These are phyloP conservation scores for Cassiopea xamachana DNA, from an alignment of 30 jellyfish, hydroid and myxozoan species.

Conservation along the genomic window DNA sequence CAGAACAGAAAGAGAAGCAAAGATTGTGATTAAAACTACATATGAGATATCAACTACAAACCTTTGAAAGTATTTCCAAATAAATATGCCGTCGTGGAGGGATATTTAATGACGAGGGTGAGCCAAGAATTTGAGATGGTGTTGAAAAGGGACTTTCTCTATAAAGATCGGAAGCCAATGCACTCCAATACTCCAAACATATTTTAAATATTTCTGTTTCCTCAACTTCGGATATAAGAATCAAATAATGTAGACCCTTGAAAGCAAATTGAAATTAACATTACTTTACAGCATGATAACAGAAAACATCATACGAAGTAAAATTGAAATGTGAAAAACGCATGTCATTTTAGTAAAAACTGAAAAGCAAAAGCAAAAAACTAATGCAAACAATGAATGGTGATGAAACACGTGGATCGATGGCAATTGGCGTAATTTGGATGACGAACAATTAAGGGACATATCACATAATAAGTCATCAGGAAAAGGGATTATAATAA, in stretches of 20 bases:
- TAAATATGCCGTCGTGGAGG: conserved; percentile 95
- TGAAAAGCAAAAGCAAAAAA: not conserved
- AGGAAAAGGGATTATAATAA: too few relatives aligned
- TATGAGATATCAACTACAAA: not conserved
- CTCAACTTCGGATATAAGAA: conserved; percentile 93
- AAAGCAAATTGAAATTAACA: not conserved
- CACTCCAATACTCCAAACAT: conserved; percentile 98
- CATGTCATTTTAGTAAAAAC: too few relatives aligned
- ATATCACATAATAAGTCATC: too few relatives aligned
- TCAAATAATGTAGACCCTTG: conserved; percentile 93
- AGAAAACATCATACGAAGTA: too few relatives aligned
- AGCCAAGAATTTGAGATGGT: conserved; percentile 92
- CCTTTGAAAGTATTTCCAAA: conserved; percentile 94
- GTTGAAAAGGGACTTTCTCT: conserved; percentile 98
- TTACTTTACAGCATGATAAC: too few relatives aligned
- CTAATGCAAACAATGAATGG: not conserved
- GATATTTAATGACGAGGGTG: conserved; percentile 81
- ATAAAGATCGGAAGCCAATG: conserved; percentile 91
- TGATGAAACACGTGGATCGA: not conserved
- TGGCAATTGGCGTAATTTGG: not conserved
- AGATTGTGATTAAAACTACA: not conserved
- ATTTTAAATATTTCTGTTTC: conserved; percentile 96
- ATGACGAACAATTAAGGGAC: not conserved
- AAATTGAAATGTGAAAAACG: too few relatives aligned
- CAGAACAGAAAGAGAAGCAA: too few relatives aligned